Base-by-base conservation (phyloP, 2,888 invertebrate genomes). In the Idaea dimidiata region DNA sequence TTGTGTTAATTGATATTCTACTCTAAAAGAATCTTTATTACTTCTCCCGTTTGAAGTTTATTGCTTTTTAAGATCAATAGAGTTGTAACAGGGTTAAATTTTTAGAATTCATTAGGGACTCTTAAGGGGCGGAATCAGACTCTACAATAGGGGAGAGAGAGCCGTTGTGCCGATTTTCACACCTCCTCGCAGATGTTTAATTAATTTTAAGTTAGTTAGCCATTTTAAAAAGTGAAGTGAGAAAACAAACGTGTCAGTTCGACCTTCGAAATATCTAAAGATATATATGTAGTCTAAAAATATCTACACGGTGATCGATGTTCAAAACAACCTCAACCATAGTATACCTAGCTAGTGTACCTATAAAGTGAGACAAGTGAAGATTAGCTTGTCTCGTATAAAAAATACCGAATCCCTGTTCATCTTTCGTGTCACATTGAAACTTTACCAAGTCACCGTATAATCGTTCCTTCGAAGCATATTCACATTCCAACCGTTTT, bases 391-490 rank as follows among this genome's bases (percentile, higher is more conserved):
- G 24, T 24, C 24, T 24, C 24, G 24, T 24, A 5, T 24, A 24
- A 24, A 24, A 14, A 14, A 7, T 33, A 10, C 14, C 14, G 33
- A 10, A 33, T 7, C 7, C 33, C 7, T 7, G 14, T 1, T 10
- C 14, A 6, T 33, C 7, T 33, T 7, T 14, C 33, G 33, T 5
- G 7, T 43, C 43, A 14, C 10, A 14, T 43, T 8, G 43, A 10
- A 14, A 43, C 43, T 14, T 14, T 43, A 43, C 62, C 69, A 69
- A 65, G 67, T 63, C 69, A 57, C 62, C 70, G 66, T 66, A 66
- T 72, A 70, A 70, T 72, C 67, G 64, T 64, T 70, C 64, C 61
- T 69, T 67, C 43, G 57, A 64, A 62, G 63, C 62, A 70, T 67
- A 65, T 62, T 61, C 66, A 66, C 60, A 64, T 66, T 63, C 61